Percentiles rank a stretch among this genome's conserved stretches.
These are phyloP conservation scores for Cotesia vestalis DNA, from an alignment of 1,140 invertebrate genomes.

Conservation along the genomic window DNA sequence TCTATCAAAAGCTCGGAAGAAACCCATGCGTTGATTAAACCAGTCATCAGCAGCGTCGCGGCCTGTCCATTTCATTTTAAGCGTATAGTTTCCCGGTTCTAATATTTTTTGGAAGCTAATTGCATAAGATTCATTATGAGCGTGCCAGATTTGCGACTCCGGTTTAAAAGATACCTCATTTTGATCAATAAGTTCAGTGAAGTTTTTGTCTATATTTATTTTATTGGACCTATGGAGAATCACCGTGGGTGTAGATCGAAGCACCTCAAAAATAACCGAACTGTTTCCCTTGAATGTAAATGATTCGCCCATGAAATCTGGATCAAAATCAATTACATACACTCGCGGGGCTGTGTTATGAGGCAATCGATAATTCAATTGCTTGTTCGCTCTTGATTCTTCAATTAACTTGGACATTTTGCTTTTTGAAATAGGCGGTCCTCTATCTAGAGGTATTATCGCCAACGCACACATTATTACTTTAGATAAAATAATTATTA, in stretches of 20 bases:
- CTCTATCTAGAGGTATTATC: not conserved
- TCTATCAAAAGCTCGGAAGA: not conserved
- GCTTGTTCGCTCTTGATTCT: not conserved
- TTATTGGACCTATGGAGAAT: slow-evolving; percentile 32
- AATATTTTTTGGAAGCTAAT: slow-evolving; percentile 25
- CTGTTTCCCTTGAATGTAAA: slow-evolving; percentile 42
- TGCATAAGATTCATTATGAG: slow-evolving; percentile 27
- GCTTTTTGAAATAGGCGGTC: no score
- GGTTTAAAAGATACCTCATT: slow-evolving; percentile 21
- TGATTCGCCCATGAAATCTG: slow-evolving; percentile 26
- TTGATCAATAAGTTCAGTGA: slow-evolving; percentile 26
- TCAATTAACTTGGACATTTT: not conserved
- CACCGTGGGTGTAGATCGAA: slow-evolving; percentile 27
- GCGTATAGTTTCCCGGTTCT: slow-evolving; percentile 29
- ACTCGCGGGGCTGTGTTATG: slow-evolving; percentile 31
- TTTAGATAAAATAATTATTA: not conserved
- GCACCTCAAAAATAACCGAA: slow-evolving; percentile 28
- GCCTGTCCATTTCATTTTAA: slow-evolving; percentile 29
- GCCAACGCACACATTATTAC: not conserved
- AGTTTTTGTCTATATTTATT: slow-evolving; percentile 26
- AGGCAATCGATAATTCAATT: slow-evolving; percentile 32
- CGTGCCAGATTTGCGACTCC: slow-evolving; percentile 11
- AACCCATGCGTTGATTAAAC: not conserved
- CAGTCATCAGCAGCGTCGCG: not conserved
- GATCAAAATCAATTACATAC: slow-evolving; percentile 36